Percentiles rank a stretch among this genome's conserved stretches.
Conservation (phyloP, 2,888 invertebrate genomes). For the Ditylenchus weischeri region DNA sequence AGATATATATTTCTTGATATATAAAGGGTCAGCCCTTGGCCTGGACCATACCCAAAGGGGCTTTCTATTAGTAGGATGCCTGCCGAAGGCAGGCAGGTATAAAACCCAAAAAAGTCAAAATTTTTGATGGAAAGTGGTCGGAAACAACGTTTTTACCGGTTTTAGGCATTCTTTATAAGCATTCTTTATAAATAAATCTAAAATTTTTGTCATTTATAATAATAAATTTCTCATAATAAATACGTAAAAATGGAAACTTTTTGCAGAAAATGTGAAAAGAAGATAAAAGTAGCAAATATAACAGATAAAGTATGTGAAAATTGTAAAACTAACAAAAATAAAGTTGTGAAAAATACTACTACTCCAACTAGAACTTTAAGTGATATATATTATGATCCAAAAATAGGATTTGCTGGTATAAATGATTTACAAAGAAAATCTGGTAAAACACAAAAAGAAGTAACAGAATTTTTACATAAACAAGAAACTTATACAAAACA, state of each 20-base stretch:
- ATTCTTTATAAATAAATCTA: slow-evolving; percentile 29
- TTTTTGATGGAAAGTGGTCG: too few relatives aligned
- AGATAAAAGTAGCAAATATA: slow-evolving; percentile 14
- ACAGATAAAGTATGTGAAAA: slow-evolving; percentile 12
- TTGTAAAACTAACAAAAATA: slow-evolving; percentile 16
- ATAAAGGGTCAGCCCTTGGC: too few relatives aligned
- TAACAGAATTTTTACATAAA: slow-evolving; percentile 18
- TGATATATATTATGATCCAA: slow-evolving; percentile 19
- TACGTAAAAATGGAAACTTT: slow-evolving; percentile 3
- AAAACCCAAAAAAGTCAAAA: too few relatives aligned
- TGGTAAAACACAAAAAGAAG: slow-evolving; percentile 25
- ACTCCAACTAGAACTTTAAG: slow-evolving; percentile 10
- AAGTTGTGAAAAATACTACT: slow-evolving; percentile 12
- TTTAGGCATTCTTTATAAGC: too few relatives aligned
- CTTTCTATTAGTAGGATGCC: too few relatives aligned
- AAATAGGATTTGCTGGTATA: slow-evolving; percentile 20
- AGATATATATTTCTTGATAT: too few relatives aligned
- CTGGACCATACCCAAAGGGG: too few relatives aligned
- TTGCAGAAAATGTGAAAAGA: slow-evolving; percentile 16
- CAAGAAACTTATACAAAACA: slow-evolving; percentile 41
- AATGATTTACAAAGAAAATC: slow-evolving; percentile 20
- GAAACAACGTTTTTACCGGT: too few relatives aligned
- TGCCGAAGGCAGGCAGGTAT: too few relatives aligned
- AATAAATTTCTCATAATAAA: not conserved
- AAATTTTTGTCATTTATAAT: slow-evolving; percentile 19